phyloP scores from a whole-genome alignment of 2,888 invertebrate species.

The Paralinhomoeus sp. region DNA sequence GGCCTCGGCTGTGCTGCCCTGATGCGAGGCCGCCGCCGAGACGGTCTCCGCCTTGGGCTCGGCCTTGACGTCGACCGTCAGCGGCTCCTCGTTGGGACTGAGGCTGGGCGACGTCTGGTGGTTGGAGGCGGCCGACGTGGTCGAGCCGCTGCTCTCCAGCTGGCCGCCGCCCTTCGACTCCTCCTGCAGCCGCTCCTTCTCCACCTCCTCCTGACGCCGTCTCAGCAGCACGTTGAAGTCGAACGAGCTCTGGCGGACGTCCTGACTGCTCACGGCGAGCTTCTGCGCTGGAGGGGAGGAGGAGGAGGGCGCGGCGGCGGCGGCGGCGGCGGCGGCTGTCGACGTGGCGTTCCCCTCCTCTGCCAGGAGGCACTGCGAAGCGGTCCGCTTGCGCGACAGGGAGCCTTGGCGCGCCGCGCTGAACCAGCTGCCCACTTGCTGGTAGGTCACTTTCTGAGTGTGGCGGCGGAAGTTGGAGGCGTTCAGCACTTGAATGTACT shows the following conservation, averaged over 20 bases:
- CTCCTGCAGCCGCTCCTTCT: background rate
- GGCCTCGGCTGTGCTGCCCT: background rate
- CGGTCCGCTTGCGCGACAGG: constrained; percentile 38
- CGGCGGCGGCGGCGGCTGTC: constrained; percentile 5
- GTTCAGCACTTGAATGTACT: constrained; percentile 79
- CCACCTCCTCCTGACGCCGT: background rate
- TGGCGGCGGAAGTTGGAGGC: constrained; percentile 52
- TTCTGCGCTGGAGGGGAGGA: constrained; percentile 17
- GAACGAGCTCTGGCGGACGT: background rate
- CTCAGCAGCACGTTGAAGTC: constrained; percentile 1
- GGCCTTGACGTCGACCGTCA: background rate
- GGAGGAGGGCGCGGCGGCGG: background rate
- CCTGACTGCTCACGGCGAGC: background rate
- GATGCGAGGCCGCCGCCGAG: background rate
- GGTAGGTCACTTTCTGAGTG: constrained; percentile 10
- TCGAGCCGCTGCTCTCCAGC: background rate
- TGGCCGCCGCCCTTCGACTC: background rate
- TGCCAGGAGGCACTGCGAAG: background rate
- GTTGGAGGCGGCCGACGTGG: background rate
- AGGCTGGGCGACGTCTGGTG: background rate
- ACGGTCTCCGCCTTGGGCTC: background rate
- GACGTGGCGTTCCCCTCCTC: background rate
- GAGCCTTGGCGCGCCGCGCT: constrained; percentile 92
- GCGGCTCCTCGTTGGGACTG: no score
- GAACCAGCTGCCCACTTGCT: constrained; percentile 38